Evolutionary conservation across 2,888 invertebrate species (phyloP), one percentile per base, ranked within the genome.

Genomic region (Cosmia trapezina): DNA sequence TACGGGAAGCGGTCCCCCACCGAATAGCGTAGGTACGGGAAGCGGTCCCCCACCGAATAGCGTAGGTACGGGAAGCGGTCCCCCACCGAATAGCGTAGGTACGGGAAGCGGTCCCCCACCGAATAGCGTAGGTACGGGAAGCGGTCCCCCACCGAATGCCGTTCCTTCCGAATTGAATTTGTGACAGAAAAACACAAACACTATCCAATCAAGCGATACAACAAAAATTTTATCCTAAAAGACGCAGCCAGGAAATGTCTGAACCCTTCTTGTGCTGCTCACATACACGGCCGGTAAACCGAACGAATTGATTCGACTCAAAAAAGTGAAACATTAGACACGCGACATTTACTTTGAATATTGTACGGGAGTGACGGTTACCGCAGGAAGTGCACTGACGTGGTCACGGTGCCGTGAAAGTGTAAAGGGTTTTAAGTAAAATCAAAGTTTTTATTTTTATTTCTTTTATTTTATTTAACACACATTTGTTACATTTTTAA

Each of bases 241-340:
- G 33, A 12, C 19, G 7, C 33, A 11, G 28, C 33, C 59, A 77
- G 69, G 78, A 77, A 59, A 41, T 17, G 28, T 45, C 5, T 67
- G 2, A 57, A 60, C 59, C 69, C 49, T 56, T 61, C 49, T 56
- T 56, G 43, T 45, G 77, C n/a, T 65, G 37, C 14, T 28, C 43
- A n/a, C 28, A 1, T 22, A 33, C 22, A 28, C 43, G n/a, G 33
- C 14, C 59, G 14, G 33, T 57, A 11, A 17, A 73, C 37, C 33
- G 28, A 53, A 59, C 66, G 17, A 80, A 77, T 80, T 61, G 80
- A 61, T 63, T 65, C 17, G 7, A 47, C 17, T 14, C 7, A n/a
- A 66, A 72, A 65, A 63, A 66, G 19, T 19, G 8, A 17, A 56
- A 56, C 45, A 43, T 67, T 73, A 57, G 63, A 54, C 75, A 68